A percentile compares a stretch with the other conserved stretches of the same genome.
These are phyloP conservation scores for Xylota sylvarum DNA, from an alignment of 2,888 invertebrate genomes.

Conservation along the genomic window DNA sequence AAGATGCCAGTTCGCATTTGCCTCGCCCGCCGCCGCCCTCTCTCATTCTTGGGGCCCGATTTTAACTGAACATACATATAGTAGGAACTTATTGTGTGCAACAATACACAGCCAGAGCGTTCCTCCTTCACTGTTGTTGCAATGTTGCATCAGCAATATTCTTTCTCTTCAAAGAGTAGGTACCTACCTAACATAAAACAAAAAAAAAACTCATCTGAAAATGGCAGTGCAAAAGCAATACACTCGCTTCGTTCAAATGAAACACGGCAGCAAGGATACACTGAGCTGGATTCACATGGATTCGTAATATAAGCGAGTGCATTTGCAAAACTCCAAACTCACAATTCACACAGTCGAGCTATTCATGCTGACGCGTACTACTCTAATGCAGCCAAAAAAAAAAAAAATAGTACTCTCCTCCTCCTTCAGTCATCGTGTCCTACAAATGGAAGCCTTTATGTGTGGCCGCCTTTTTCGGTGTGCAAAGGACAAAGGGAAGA, in stretches of 20 bases:
- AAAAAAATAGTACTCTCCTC: background rate
- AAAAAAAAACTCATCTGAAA: conserved; percentile 18
- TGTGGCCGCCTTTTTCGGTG: background rate
- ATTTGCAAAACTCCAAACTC: conserved; percentile 33
- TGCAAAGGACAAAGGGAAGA: conserved; percentile 12
- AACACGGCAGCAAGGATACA: conserved; percentile 1
- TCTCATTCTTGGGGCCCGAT: conserved; percentile 36
- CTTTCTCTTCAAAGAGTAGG: conserved; percentile 1
- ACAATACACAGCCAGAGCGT: background rate
- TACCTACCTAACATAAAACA: background rate
- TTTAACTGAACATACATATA: conserved; percentile 23
- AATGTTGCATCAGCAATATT: conserved; percentile 26
- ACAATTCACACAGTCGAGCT: conserved; percentile 14
- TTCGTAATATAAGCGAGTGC: conserved; percentile 44
- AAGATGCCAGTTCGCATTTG: conserved; percentile 41
- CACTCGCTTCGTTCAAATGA: conserved; percentile 12
- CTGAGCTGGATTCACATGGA: background rate
- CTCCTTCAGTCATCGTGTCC: background rate
- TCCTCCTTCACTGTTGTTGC: background rate
- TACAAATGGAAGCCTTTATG: background rate
- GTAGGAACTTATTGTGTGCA: conserved; percentile 39
- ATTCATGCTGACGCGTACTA: conserved; percentile 36
- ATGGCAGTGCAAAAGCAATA: conserved; percentile 10
- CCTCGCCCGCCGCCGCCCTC: background rate
- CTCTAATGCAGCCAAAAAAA: conserved; percentile 22